These are phyloP conservation scores for Drosophila novamexicana DNA, from an alignment of 1,140 invertebrate species.

Conservation along the genomic window DNA sequence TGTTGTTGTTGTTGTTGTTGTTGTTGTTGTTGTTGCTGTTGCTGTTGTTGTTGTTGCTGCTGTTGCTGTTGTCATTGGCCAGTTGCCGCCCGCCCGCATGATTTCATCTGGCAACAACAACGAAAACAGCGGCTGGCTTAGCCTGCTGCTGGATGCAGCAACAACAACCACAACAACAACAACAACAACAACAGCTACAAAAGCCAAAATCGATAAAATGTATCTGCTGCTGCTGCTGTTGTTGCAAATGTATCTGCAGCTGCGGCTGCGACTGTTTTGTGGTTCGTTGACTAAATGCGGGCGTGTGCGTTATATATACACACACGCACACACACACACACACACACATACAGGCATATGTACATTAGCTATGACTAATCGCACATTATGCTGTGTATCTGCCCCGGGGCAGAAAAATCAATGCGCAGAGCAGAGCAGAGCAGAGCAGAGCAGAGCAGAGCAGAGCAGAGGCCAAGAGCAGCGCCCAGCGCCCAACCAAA, in stretches of 20 bases:
- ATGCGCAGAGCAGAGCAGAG: slow-evolving; percentile 56
- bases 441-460: slow-evolving; percentile 32
- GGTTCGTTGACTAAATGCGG: slow-evolving; percentile 80
- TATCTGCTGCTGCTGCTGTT: slow-evolving; percentile 21
- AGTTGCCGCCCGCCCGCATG: slow-evolving; percentile 56
- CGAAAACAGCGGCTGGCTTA: slow-evolving; percentile 12
- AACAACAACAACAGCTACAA: slow-evolving; percentile 54
- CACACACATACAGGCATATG: slow-evolving; percentile 3
- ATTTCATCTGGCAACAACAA: slow-evolving; percentile 67
- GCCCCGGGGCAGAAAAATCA: slow-evolving; percentile 63
- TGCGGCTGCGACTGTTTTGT: slow-evolving; percentile 58
- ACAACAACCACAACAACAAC: slow-evolving; percentile 51
- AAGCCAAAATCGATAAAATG: slow-evolving; percentile 41
- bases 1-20: slow-evolving; percentile 48
- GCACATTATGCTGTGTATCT: slow-evolving; percentile 74
- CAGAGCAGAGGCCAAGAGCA: slow-evolving; percentile 25
- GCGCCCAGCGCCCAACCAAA: slow-evolving; percentile 18
- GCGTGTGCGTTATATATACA: slow-evolving; percentile 59
- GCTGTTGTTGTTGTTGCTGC: not conserved
- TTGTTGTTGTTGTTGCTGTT: not conserved
- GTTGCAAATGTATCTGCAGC: slow-evolving; percentile 62
- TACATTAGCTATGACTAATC: slow-evolving; percentile 26
- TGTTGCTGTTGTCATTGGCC: slow-evolving; percentile 66
- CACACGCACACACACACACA: slow-evolving; percentile 30
- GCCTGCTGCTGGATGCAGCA: slow-evolving; percentile 59